Evolutionary conservation across 2,888 invertebrate genomes (phyloP).

Genomic region (Pammene aurita): DNA sequence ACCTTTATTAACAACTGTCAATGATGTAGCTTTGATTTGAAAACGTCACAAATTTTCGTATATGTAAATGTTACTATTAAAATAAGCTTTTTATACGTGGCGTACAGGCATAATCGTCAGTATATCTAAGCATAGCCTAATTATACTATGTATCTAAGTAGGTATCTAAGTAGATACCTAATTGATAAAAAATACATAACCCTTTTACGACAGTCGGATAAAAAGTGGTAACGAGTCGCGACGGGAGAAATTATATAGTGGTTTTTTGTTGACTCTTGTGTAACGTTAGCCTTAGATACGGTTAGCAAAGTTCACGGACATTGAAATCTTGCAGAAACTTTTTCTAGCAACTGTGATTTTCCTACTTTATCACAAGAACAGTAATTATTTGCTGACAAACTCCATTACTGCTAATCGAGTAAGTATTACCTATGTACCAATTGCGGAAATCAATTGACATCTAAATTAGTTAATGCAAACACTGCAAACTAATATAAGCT

Average conservation of each 20-base stretch:
- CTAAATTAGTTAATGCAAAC: conserved; percentile 10
- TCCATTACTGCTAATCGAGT: neutral
- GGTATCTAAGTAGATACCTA: too few relatives aligned
- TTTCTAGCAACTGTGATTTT: conserved; percentile 13
- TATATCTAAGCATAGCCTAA: too few relatives aligned
- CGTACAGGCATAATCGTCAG: too few relatives aligned
- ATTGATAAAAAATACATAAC: too few relatives aligned
- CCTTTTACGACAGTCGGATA: too few relatives aligned
- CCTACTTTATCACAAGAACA: conserved; percentile 16
- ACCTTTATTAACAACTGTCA: too few relatives aligned
- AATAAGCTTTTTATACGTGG: too few relatives aligned
- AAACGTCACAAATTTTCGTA: too few relatives aligned
- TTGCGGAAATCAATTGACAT: conserved; percentile 31
- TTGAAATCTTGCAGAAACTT: conserved; percentile 7
- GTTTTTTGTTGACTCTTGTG: neutral
- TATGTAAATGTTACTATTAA: too few relatives aligned
- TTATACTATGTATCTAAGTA: too few relatives aligned
- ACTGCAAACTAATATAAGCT: conserved; percentile 23
- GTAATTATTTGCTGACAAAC: conserved; percentile 18
- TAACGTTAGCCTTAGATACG: neutral
- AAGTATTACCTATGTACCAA: neutral
- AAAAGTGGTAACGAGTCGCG: too few relatives aligned
- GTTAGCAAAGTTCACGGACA: conserved; percentile 13
- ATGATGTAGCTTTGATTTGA: too few relatives aligned
- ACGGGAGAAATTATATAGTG: neutral